phyloP scores from a whole-genome alignment of 2,797 vertebrate species.

The Liparis tanakae region DNA sequence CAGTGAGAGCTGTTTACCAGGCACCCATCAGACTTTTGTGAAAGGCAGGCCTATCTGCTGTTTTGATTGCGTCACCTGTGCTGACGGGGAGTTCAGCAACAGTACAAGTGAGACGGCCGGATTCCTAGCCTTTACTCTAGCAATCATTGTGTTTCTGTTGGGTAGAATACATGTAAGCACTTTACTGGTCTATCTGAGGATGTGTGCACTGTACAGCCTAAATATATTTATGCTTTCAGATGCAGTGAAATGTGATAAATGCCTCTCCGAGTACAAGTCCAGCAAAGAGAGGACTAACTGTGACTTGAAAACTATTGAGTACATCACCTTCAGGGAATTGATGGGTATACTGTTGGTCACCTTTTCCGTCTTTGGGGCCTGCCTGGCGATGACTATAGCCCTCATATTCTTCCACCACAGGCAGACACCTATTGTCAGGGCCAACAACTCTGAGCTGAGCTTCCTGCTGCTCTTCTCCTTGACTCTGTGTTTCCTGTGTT shows the following conservation, averaged over 20 bases:
- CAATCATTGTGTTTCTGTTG: slow-evolving; percentile 66
- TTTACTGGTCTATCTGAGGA: slow-evolving; percentile 67
- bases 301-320: slow-evolving; percentile 83
- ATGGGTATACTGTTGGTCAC: slow-evolving; percentile 81
- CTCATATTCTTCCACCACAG: slow-evolving; percentile 81
- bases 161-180: slow-evolving; percentile 66
- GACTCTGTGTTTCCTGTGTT: slow-evolving; percentile 83
- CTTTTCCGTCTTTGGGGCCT: slow-evolving; percentile 81
- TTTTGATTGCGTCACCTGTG: slow-evolving; percentile 83
- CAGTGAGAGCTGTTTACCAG: slow-evolving; percentile 81
- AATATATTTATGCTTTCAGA: slow-evolving; percentile 83
- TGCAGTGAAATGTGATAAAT: slow-evolving; percentile 83
- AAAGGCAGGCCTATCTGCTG: slow-evolving; percentile 84
- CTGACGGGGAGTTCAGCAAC: slow-evolving; percentile 83
- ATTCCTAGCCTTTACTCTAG: slow-evolving; percentile 68
- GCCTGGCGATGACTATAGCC: slow-evolving; percentile 75
- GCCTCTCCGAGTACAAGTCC: slow-evolving; percentile 83
- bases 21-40: slow-evolving; percentile 77
- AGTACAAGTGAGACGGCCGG: slow-evolving; percentile 82
- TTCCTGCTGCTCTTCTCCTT: slow-evolving; percentile 84
- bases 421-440: slow-evolving; percentile 79
- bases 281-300: slow-evolving; percentile 79
- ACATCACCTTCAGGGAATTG: slow-evolving; percentile 80
- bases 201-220: slow-evolving; percentile 68
- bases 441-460: slow-evolving; percentile 85